These are phyloP conservation scores for Mimumesa dahlbomi DNA, from an alignment of 2,888 invertebrate species.

Conservation along the genomic window DNA sequence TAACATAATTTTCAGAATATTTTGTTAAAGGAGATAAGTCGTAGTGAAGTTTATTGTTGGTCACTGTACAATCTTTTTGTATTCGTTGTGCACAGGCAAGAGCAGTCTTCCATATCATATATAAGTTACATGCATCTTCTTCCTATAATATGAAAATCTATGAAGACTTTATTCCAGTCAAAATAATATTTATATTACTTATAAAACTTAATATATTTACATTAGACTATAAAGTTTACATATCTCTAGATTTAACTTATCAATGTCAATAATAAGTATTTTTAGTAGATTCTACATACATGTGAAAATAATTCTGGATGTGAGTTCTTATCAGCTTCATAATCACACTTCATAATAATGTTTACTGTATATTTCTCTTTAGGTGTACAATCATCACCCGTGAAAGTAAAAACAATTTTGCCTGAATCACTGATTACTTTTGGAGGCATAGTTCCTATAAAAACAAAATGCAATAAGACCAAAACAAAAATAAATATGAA, in stretches of 20 bases:
- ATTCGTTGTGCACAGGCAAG: constrained; percentile 62
- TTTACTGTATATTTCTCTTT: constrained; percentile 59
- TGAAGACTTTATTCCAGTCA: too few relatives aligned
- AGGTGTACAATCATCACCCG: constrained; percentile 67
- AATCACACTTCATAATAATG: constrained; percentile 71
- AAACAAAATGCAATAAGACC: constrained; percentile 8
- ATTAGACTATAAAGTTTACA: too few relatives aligned
- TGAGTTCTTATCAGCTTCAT: constrained; percentile 47
- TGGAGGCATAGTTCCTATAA: constrained; percentile 67
- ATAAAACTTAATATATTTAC: too few relatives aligned
- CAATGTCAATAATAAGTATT: constrained; percentile 12
- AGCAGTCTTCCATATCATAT: constrained; percentile 68
- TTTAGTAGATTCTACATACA: constrained; percentile 51
- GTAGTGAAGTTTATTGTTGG: constrained; percentile 60
- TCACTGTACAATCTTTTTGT: constrained; percentile 62
- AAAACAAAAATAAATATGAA: neutral
- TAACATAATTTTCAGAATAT: constrained; percentile 69
- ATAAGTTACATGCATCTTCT: constrained; percentile 56
- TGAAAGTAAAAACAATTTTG: constrained; percentile 60
- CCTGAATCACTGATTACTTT: constrained; percentile 42
- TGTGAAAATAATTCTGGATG: constrained; percentile 58
- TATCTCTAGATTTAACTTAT: too few relatives aligned
- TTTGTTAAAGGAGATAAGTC: constrained; percentile 68
- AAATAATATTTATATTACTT: too few relatives aligned
- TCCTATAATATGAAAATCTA: constrained; percentile 26